Base-by-base conservation (phyloP, 2,113 vertebrate species). In the Tichodroma muraria region DNA sequence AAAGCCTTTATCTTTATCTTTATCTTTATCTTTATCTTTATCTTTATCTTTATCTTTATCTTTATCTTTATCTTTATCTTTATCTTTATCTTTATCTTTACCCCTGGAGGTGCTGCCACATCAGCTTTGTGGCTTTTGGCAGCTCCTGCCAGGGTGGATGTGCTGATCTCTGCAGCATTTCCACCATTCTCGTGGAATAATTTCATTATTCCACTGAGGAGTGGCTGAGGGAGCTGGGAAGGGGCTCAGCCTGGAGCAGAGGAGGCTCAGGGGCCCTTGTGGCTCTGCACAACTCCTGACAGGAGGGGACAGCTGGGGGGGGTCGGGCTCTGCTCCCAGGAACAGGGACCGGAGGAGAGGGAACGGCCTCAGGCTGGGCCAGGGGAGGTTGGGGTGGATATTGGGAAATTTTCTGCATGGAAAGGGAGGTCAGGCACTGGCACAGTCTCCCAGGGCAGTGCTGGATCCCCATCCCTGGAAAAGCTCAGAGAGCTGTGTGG, bases 361-460 rank as follows among this genome's bases (percentile, higher is more conserved):
- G 25, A 71, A 63, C 1, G 1, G 66, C 49, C 50, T 27, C 66
- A 22, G 22, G 47, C 38, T 70, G 65, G 12, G 24, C 40, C 49
- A 63, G 65, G 40, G 40, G 5, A 47, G 13, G 24, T 0, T 2
- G 45, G 30, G 5, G 0, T 47, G 57, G 16, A 22, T 10, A 1
- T 18, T 3, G 24, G 30, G 49, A 18, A 49, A 0, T 31, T 56
- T 42, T 5, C 25, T 25, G 1, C 1, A 3, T 18, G 6, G 57
- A 40, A 49, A 42, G 25, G 31, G 25, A 22, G 16, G 3, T 49
- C 42, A 35, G 42, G 20, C 56, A 0, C 2, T 31, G 57, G 9
- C 15, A 71, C 13, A 35, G 56, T 22, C 49, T 40, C 30, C 27
- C 19, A 38, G 44, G 64, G 42, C n/a, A n/a, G 13, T 1, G 53